Evolutionary conservation across 1,140 invertebrate genomes (phyloP).

Genomic region (Pectinophora gossypiella): DNA sequence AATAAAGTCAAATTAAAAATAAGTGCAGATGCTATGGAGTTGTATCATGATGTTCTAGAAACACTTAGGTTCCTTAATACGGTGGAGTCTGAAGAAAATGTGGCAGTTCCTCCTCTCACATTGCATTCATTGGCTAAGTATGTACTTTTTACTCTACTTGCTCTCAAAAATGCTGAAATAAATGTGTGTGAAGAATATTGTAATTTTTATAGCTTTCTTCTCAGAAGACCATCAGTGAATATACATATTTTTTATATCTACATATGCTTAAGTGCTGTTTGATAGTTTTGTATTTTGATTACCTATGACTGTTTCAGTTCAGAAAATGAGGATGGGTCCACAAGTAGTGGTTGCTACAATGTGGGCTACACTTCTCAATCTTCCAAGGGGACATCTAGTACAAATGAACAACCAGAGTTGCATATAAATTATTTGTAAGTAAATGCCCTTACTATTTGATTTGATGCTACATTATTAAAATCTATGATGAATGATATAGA

Average conservation of each 20-base stretch:
- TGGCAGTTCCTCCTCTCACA: constrained; percentile 40
- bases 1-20: constrained; percentile 41
- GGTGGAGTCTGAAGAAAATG: constrained; percentile 47
- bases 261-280: no score
- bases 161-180: no score
- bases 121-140: constrained; percentile 38
- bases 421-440: constrained; percentile 22
- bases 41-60: constrained; percentile 49
- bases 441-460: constrained; percentile 8
- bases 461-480: not conserved
- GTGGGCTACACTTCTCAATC: constrained; percentile 20
- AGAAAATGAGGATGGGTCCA: constrained; percentile 24
- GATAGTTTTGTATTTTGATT: no score
- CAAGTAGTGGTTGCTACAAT: constrained; percentile 32
- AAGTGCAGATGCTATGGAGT: constrained; percentile 29
- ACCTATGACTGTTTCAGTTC: constrained; percentile 49
- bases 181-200: no score
- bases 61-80: constrained; percentile 52
- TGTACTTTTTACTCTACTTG: no score
- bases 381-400: constrained; percentile 29
- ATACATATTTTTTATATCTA: no score
- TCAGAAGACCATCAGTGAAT: no score
- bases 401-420: constrained; percentile 22
- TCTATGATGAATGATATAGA: no score
- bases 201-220: no score